Percentiles rank a stretch among this genome's conserved stretches.
Evolutionary conservation across 37 sponge, comb jelly and placozoan species (phyloP).

Genomic region (Bolinopsis microptera): DNA sequence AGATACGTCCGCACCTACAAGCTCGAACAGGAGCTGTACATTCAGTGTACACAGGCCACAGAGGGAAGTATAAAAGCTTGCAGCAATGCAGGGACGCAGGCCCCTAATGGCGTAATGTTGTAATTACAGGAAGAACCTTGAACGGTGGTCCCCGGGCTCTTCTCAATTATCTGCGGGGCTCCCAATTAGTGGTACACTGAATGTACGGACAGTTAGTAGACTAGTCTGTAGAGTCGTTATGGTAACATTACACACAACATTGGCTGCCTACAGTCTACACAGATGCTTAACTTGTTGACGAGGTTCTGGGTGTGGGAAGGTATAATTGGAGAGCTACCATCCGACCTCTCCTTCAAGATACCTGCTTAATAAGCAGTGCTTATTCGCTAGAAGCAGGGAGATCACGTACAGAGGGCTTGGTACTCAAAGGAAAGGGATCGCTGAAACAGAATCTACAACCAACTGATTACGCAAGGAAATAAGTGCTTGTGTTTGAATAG

Average conservation of each 20-base stretch:
- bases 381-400: too few species aligned
- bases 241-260: not conserved
- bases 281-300: too few species aligned
- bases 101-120: constrained; percentile 35
- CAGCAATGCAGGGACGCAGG: not conserved
- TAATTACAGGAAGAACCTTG: constrained; percentile 31
- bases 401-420: too few species aligned
- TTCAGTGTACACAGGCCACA: not conserved
- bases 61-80: not conserved
- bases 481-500: too few species aligned
- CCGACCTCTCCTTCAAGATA: too few species aligned
- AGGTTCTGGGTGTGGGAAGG: too few species aligned
- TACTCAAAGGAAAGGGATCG: too few species aligned
- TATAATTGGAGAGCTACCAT: too few species aligned
- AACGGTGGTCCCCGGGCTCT: not conserved
- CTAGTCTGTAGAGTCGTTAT: not conserved
- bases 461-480: too few species aligned
- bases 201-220: not conserved
- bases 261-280: too few species aligned
- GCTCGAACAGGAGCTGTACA: not conserved
- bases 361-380: too few species aligned
- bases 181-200: not conserved
- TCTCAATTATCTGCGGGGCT: not conserved
- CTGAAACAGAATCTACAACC: too few species aligned
- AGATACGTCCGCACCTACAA: not conserved